These are phyloP conservation scores for Aricia agestis DNA, from an alignment of 1,140 invertebrate genomes.

Conservation along the genomic window DNA sequence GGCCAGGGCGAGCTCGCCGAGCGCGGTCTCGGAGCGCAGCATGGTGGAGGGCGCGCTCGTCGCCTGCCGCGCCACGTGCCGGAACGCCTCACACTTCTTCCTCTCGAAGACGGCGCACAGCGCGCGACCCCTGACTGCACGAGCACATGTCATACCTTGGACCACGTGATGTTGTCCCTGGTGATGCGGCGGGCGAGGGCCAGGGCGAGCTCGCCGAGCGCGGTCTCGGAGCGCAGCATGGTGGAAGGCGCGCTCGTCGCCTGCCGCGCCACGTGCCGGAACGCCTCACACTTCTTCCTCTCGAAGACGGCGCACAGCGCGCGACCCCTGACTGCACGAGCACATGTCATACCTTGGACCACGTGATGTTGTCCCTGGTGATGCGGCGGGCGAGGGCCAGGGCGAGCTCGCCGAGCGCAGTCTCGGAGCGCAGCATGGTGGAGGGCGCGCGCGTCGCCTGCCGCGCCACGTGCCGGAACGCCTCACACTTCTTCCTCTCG, in stretches of 20 bases:
- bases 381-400: slow-evolving; percentile 66
- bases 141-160: no score
- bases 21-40: no score
- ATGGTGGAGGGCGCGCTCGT: no score
- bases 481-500: slow-evolving; percentile 64
- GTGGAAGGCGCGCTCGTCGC: slow-evolving; percentile 56
- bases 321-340: slow-evolving; percentile 8
- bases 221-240: no score
- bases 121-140: slow-evolving; percentile 15
- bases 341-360: slow-evolving; percentile 37
- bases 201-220: no score
- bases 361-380: slow-evolving; percentile 71
- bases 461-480: slow-evolving; percentile 63
- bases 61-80: no score
- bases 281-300: slow-evolving; percentile 62
- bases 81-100: no score
- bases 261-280: slow-evolving; percentile 64
- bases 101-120: no score
- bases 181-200: no score
- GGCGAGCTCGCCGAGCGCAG: slow-evolving; percentile 62
- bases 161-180: no score
- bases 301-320: slow-evolving; percentile 64
- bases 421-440: slow-evolving; percentile 58
- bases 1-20: slow-evolving; percentile 33
- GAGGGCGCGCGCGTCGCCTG: slow-evolving; percentile 62